Percentiles rank a stretch among this genome's conserved stretches.
These are phyloP conservation scores for Protobothrops flavoviridis DNA, from an alignment of 2,113 vertebrate genomes.

Conservation along the genomic window DNA sequence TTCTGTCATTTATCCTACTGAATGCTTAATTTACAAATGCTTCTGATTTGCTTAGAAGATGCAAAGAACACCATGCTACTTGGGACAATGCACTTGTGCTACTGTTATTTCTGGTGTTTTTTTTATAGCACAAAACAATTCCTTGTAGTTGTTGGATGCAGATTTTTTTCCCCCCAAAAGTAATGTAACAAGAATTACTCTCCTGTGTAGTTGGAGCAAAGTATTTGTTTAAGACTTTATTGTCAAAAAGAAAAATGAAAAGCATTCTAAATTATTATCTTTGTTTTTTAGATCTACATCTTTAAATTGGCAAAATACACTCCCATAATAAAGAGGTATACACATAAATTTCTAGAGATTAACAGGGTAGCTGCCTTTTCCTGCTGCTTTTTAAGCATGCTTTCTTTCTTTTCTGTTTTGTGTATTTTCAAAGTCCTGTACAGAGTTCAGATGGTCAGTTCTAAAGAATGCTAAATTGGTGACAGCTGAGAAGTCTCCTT, in stretches of 20 bases:
- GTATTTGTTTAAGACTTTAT: neutral
- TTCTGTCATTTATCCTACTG: neutral
- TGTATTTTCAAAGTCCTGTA: conserved; percentile 47
- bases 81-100: neutral
- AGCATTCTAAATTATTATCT: neutral
- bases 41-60: neutral
- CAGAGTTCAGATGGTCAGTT: conserved; percentile 40
- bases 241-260: neutral
- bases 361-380: conserved; percentile 52
- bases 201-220: neutral
- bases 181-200: neutral
- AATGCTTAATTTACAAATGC: neutral
- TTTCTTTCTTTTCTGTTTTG: conserved; percentile 36
- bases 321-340: neutral
- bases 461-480: conserved; percentile 40
- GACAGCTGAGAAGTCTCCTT: conserved; percentile 47
- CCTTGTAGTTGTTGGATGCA: neutral
- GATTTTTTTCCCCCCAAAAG: neutral
- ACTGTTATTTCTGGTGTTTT: neutral
- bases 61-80: neutral
- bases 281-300: neutral
- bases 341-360: conserved; percentile 10
- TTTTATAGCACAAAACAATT: neutral
- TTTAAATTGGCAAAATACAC: conserved; percentile 1
- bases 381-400: conserved; percentile 52